Conservation (phyloP, 1,140 invertebrate species). For the Brachionus sp. region DNA sequence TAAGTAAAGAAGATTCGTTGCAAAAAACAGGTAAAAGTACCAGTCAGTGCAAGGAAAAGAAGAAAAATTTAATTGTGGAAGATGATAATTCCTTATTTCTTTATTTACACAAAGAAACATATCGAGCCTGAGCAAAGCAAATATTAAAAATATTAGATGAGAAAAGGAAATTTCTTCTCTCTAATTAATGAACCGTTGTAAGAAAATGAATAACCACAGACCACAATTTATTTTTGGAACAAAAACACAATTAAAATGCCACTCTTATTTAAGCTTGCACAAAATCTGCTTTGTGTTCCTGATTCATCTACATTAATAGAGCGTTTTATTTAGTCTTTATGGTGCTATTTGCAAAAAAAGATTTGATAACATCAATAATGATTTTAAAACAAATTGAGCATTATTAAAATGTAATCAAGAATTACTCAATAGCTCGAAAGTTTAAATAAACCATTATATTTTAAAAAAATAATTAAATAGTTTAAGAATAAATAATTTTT, state of each 20-base stretch:
- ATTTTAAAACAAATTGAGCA: background rate
- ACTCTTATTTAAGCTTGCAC: background rate
- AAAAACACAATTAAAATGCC: background rate
- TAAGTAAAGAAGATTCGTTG: background rate
- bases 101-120: too few relatives aligned
- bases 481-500: too few relatives aligned
- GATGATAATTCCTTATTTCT: too few relatives aligned
- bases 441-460: too few relatives aligned
- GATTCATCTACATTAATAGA: background rate
- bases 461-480: too few relatives aligned
- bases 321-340: background rate
- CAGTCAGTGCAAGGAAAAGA: too few relatives aligned
- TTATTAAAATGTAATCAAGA: background rate
- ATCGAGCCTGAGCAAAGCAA: too few relatives aligned
- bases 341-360: background rate
- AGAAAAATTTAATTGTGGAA: too few relatives aligned
- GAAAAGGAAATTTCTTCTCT: background rate
- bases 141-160: background rate
- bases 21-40: too few relatives aligned
- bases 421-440: background rate
- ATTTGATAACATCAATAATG: background rate
- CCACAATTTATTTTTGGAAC: background rate
- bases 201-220: background rate
- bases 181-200: background rate
- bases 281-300: background rate